Base-by-base conservation (phyloP, 2,113 vertebrate genomes). In the Motacilla tschutschensis region DNA sequence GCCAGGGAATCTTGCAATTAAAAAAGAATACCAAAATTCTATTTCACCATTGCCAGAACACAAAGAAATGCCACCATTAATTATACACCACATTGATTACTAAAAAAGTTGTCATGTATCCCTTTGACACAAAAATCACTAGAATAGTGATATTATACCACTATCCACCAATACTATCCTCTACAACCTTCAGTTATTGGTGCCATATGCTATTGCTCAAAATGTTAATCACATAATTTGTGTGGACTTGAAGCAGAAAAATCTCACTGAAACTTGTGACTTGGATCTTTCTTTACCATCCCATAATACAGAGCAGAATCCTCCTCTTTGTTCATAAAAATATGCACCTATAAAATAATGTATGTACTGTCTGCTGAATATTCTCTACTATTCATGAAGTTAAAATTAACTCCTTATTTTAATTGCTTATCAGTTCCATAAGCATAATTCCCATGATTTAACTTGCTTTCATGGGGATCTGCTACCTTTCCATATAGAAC, bases 371-470 rank as follows among this genome's bases (percentile, higher is more conserved):
- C 90, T 94, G 69, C 48, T 95, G 88, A 95, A 94, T 91, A 93
- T 94, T 94, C 76, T 83, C 79, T 72, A 46, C 87, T 95, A 95
- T 92, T 95, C 87, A 95, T 95, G 83, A 90, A 95, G 89, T 89
- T 95, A 94, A 95, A 95, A 93, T 96, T 96, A 97, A 92, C 82
- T 94, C 93, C 78, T 94, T 94, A 88, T 64, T 95, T 92, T 97
- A 97, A 96, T 91, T 96, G 93, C 93, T 85, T 93, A 95, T 95
- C 89, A 95, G 83, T 93, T 96, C 92, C 91, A 90, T 91, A 95
- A 95, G 84, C 94, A 95, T 95, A 96, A 89, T 96, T 96, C 94
- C 91, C 91, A 95, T 91, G 94, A 94, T 94, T 95, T 94, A 94
- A 86, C 64, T 13, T 91, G 87, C 93, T 96, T 96, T 96, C 93